A percentile compares a stretch with the other conserved stretches of the same genome.
phyloP scores from a whole-genome alignment of 2,113 vertebrate genomes.

The Pholis gunnellus region DNA sequence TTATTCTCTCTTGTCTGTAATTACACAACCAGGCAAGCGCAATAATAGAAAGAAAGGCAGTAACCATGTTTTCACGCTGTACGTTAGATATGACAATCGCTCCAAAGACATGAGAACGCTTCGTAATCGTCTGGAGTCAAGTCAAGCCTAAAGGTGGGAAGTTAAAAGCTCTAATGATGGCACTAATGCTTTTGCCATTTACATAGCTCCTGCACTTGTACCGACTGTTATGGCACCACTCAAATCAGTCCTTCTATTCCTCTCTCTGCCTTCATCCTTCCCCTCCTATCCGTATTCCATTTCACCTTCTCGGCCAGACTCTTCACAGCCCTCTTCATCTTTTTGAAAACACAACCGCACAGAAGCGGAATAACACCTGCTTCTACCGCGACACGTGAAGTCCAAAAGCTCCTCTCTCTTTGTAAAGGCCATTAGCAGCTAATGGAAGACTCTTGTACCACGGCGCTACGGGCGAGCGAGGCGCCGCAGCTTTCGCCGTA shows the following conservation, averaged over 20 bases:
- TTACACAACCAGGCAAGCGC: neutral
- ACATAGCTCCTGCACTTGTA: conserved; percentile 36
- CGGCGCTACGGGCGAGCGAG: conserved; percentile 20
- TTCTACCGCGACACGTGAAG: conserved; percentile 15
- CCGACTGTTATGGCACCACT: conserved; percentile 27
- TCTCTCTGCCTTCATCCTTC: conserved; percentile 1
- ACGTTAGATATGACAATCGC: neutral
- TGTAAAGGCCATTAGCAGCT: conserved; percentile 62
- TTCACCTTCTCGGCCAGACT: neutral
- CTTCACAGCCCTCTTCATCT: neutral
- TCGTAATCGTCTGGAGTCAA: conserved; percentile 13
- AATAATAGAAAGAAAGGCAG: neutral
- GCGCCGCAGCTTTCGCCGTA: conserved; percentile 46
- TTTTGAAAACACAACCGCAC: neutral
- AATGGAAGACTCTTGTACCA: conserved; percentile 72
- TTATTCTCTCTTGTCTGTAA: neutral
- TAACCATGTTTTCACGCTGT: neutral
- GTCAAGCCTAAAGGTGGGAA: conserved; percentile 45
- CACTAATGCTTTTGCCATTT: conserved; percentile 76
- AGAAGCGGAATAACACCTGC: conserved; percentile 18
- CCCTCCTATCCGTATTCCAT: conserved; percentile 7
- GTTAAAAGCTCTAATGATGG: conserved; percentile 67
- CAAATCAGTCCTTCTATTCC: conserved; percentile 5
- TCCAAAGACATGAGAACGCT: conserved; percentile 21
- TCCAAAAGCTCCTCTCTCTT: conserved; percentile 64